Conservation (phyloP, 2,888 invertebrate species). For the Drosophila pegasa region DNA sequence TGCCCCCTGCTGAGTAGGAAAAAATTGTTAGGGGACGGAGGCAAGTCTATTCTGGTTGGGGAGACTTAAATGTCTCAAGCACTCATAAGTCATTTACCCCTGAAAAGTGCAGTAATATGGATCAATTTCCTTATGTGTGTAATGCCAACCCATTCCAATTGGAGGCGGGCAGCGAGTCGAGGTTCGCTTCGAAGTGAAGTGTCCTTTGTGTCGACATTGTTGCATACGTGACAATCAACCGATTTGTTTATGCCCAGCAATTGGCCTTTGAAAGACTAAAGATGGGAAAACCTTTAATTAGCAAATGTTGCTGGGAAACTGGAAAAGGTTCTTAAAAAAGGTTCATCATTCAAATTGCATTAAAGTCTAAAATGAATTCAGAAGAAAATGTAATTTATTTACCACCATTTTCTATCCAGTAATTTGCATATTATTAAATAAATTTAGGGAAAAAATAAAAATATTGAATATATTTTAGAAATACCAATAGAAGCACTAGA, state of each 20-base stretch:
- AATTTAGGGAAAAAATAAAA: no score
- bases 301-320: background rate
- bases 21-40: conserved; percentile 5
- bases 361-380: no score
- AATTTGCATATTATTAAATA: no score
- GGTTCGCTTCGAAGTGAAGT: conserved; percentile 45
- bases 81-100: conserved; percentile 74
- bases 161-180: conserved; percentile 12
- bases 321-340: background rate
- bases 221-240: conserved; percentile 66
- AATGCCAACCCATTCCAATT: conserved; percentile 1
- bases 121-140: conserved; percentile 46
- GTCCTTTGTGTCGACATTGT: conserved; percentile 1
- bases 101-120: conserved; percentile 56
- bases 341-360: no score
- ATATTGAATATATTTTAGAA: no score
- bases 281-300: conserved; percentile 21
- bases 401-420: no score
- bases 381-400: no score
- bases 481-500: no score
- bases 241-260: conserved; percentile 42
- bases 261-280: conserved; percentile 8
- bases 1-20: conserved; percentile 14
- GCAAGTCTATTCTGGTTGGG: background rate
- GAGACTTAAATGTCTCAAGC: conserved; percentile 46